These are phyloP conservation scores for Apis dorsata DNA, from an alignment of 1,140 invertebrate species.

Conservation along the genomic window DNA sequence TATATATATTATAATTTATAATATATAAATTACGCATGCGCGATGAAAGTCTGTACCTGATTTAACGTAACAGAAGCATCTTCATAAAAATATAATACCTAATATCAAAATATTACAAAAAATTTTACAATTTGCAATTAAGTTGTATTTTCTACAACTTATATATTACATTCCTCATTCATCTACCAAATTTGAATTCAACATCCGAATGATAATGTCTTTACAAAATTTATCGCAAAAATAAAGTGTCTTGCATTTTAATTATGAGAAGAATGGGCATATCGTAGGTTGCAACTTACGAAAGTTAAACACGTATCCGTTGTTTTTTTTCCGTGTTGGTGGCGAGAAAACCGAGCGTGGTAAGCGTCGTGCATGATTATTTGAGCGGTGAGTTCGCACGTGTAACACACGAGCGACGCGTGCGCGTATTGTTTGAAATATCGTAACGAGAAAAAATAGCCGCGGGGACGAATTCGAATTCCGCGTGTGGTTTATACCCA, in stretches of 20 bases:
- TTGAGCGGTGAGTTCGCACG: constrained; percentile 1
- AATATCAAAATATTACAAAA: no score
- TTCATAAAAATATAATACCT: no score
- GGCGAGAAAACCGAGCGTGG: background rate
- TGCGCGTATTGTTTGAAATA: constrained; percentile 10
- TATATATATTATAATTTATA: no score
- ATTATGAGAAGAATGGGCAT: background rate
- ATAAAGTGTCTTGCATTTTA: background rate
- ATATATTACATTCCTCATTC: no score
- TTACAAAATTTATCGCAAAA: background rate
- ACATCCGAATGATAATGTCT: no score
- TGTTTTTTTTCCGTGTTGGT: background rate
- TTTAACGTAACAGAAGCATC: no score
- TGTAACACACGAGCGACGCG: background rate
- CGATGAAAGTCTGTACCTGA: no score
- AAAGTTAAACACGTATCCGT: background rate
- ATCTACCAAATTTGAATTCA: no score
- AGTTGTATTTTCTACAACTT: no score
- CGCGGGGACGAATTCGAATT: constrained; percentile 16
- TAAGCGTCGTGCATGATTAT: background rate
- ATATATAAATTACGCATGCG: no score
- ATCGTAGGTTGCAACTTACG: background rate
- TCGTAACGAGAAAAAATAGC: constrained; percentile 4
- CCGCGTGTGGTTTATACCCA: constrained; percentile 5
- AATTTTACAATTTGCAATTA: no score